Conservation (phyloP, 2,797 vertebrate species). For the Poeciliopsis gracilis region DNA sequence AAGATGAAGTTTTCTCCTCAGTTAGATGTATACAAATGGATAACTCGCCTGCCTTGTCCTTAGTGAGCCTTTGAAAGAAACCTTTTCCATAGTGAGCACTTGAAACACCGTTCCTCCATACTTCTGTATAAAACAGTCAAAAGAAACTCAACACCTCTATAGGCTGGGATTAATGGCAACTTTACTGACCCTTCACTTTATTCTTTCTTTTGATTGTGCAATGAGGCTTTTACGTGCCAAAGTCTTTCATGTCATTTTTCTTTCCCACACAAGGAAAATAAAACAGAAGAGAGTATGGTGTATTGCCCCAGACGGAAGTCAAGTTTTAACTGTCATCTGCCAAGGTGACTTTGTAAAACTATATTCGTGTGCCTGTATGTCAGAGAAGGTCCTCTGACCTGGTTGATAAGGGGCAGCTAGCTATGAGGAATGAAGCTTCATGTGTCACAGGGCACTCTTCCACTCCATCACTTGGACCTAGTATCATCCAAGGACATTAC, state of each 20-base stretch:
- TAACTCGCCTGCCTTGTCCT: conserved; percentile 46
- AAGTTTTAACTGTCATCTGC: conserved; percentile 52
- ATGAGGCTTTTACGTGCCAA: conserved; percentile 34
- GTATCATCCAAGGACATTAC: conserved; percentile 73
- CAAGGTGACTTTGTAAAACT: conserved; percentile 73
- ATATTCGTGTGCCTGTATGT: conserved; percentile 53
- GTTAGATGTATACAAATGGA: conserved; percentile 31
- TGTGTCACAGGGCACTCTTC: conserved; percentile 70
- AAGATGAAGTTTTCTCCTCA: conserved; percentile 47
- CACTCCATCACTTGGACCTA: conserved; percentile 73
- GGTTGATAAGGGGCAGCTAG: conserved; percentile 65
- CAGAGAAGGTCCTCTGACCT: conserved; percentile 70
- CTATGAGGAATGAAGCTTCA: conserved; percentile 72
- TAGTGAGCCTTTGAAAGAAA: conserved; percentile 36
- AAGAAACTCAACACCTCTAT: conserved; percentile 26
- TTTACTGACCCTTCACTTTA: conserved; percentile 29
- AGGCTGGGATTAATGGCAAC: conserved; percentile 34
- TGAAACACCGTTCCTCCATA: conserved; percentile 16
- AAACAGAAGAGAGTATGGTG: conserved; percentile 22
- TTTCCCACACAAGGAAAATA: conserved; percentile 30
- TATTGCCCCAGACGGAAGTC: conserved; percentile 32
- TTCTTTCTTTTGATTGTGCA: conserved; percentile 35
- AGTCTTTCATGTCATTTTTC: conserved; percentile 37
- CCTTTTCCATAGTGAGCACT: conserved; percentile 41
- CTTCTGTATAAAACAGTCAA: conserved; percentile 30